Percentiles rank a stretch among this genome's conserved stretches.
These are phyloP conservation scores for Gorsachius magnificus DNA, from an alignment of 2,797 vertebrate species.

Conservation along the genomic window DNA sequence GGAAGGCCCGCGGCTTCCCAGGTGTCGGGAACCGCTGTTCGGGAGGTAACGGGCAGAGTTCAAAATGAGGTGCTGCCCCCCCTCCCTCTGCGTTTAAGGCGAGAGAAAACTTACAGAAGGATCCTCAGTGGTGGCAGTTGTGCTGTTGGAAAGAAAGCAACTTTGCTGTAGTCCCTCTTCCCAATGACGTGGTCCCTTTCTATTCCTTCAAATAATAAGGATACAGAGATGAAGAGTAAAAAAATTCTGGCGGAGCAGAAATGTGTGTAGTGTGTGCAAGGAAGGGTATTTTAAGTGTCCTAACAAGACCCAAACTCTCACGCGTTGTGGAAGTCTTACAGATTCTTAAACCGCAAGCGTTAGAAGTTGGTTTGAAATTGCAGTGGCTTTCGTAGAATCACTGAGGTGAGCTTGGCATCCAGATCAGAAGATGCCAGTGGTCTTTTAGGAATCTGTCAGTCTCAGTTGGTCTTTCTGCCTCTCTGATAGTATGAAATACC, in stretches of 20 bases:
- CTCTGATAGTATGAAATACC: background rate
- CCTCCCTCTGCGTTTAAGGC: background rate
- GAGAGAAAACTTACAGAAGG: background rate
- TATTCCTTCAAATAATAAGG: background rate
- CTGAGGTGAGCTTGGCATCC: background rate
- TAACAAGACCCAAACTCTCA: background rate
- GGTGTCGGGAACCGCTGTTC: background rate
- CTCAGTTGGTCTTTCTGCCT: background rate
- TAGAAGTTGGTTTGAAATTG: background rate
- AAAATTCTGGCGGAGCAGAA: background rate
- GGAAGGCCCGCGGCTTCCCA: background rate
- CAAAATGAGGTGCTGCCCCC: background rate
- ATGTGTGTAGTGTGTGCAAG: background rate
- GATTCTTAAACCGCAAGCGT: background rate
- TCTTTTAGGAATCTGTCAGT: background rate
- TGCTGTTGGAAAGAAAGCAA: background rate
- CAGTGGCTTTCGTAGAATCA: background rate
- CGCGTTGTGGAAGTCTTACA: background rate
- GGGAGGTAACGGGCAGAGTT: background rate
- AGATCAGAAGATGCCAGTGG: background rate
- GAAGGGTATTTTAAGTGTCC: background rate
- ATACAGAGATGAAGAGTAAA: fast-evolving
- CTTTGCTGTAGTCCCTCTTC: background rate
- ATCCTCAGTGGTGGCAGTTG: background rate
- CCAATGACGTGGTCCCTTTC: background rate